A percentile compares a stretch with the other conserved stretches of the same genome.
phyloP scores from a whole-genome alignment of 2,113 vertebrate genomes.

The Amblyornis subalaris region DNA sequence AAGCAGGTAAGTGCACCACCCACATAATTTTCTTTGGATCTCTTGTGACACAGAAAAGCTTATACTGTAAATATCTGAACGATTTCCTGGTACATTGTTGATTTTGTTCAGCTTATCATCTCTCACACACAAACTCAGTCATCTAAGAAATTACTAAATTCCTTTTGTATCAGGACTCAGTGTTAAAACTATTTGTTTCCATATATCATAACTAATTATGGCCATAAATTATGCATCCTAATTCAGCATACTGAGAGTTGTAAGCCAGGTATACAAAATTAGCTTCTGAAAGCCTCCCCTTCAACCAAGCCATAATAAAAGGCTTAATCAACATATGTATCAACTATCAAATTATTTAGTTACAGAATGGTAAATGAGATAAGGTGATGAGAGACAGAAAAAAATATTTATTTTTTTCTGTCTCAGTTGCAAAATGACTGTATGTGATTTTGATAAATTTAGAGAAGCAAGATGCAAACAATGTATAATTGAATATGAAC shows the following conservation, averaged over 20 bases:
- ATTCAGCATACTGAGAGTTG: neutral
- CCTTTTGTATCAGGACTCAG: neutral
- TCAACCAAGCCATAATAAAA: neutral
- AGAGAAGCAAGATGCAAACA: neutral
- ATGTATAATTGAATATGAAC: neutral
- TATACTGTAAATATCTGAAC: neutral
- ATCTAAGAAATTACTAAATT: neutral
- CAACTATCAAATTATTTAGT: neutral
- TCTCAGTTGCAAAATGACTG: neutral
- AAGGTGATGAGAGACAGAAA: neutral
- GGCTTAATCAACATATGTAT: neutral
- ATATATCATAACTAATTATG: neutral
- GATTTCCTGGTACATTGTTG: neutral
- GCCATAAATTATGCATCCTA: neutral
- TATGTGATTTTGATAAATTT: neutral
- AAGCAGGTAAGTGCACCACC: neutral
- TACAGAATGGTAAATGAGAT: neutral
- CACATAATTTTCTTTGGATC: neutral
- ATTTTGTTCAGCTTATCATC: neutral
- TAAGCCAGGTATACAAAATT: neutral
- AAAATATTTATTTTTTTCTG: neutral
- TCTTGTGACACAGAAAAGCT: neutral
- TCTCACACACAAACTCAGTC: neutral
- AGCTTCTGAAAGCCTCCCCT: neutral
- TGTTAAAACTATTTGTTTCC: neutral